These are phyloP conservation scores for Mechanitis messenoides DNA, from an alignment of 2,888 invertebrate species.

Conservation along the genomic window DNA sequence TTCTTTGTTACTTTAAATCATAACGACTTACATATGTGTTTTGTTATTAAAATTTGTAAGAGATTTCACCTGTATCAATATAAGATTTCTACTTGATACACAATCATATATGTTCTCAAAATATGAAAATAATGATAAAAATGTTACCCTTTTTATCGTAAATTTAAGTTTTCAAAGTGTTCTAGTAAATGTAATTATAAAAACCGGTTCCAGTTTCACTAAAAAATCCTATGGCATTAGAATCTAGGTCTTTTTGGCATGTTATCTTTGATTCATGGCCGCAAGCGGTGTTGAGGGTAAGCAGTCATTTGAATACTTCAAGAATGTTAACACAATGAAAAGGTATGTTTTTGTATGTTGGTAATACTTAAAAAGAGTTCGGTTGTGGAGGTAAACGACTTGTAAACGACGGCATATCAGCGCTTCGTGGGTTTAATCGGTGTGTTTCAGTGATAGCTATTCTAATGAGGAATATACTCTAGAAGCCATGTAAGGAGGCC, in stretches of 20 bases:
- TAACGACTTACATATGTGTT: conserved; percentile 2
- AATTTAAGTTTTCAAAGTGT: background rate
- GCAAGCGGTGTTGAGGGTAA: conserved; percentile 54
- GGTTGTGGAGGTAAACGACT: conserved; percentile 69
- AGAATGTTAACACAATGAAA: conserved; percentile 49
- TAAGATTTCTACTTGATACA: conserved; percentile 2
- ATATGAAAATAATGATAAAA: too few species aligned
- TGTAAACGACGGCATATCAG: conserved; percentile 64
- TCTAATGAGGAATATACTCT: conserved; percentile 66
- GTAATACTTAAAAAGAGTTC: conserved; percentile 45
- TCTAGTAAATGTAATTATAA: background rate
- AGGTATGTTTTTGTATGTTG: conserved; percentile 44
- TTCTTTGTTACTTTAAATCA: conserved; percentile 4
- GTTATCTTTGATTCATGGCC: conserved; percentile 53
- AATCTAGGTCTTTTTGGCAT: conserved; percentile 34
- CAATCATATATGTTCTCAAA: background rate
- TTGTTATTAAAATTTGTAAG: conserved; percentile 7
- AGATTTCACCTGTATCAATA: conserved; percentile 13
- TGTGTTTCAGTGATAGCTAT: conserved; percentile 72
- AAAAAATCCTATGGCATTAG: conserved; percentile 7
- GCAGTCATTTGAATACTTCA: conserved; percentile 59
- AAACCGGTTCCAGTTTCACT: background rate
- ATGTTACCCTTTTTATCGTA: too few species aligned
- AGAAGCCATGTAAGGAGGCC: conserved; percentile 62
- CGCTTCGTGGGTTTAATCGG: conserved; percentile 69